Evolutionary conservation across 2,797 vertebrate species (phyloP).

Genomic region (Nyctibius grandis): DNA sequence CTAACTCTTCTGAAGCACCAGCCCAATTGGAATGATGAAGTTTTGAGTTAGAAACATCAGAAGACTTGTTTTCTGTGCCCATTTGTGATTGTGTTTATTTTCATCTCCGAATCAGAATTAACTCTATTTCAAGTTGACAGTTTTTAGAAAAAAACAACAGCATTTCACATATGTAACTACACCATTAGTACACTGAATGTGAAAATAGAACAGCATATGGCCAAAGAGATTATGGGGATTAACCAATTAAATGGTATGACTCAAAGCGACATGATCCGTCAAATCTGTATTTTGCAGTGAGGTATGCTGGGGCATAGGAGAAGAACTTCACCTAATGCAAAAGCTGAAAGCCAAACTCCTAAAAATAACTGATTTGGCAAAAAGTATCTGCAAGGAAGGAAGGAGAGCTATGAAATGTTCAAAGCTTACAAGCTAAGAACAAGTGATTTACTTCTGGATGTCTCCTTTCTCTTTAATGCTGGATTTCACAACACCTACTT

Average conservation of each 20-base stretch:
- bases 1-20: not conserved
- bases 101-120: not conserved
- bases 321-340: not conserved
- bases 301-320: not conserved
- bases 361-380: not conserved
- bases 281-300: not conserved
- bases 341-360: not conserved
- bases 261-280: conserved; percentile 73
- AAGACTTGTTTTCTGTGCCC: not conserved
- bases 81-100: not conserved
- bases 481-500: not conserved
- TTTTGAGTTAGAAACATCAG: not conserved
- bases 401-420: not conserved
- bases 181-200: not conserved
- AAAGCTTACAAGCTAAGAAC: not conserved
- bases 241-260: conserved; percentile 79
- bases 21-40: not conserved
- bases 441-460: not conserved
- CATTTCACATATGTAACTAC: not conserved
- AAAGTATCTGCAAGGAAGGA: not conserved
- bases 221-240: conserved; percentile 82
- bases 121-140: not conserved
- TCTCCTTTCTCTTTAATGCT: not conserved
- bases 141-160: not conserved
- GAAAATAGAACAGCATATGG: conserved; percentile 83